Percentiles rank a stretch among this genome's conserved stretches.
Conservation (phyloP, 2,113 vertebrate species). For the Eulemur rufifrons region DNA sequence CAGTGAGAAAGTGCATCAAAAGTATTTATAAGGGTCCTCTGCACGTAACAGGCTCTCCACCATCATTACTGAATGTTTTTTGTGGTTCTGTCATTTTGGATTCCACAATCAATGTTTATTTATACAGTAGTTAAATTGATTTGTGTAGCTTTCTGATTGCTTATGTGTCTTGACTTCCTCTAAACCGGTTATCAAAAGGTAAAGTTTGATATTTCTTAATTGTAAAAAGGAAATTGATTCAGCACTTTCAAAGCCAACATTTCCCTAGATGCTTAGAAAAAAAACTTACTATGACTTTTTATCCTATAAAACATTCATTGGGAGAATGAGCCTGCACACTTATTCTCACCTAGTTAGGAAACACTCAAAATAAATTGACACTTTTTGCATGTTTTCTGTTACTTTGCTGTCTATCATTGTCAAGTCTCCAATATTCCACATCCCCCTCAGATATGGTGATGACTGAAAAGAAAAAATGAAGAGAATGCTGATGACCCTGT, state of each 20-base stretch:
- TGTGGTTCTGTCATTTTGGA: background rate
- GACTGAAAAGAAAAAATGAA: background rate
- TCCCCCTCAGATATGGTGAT: background rate
- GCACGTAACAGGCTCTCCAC: background rate
- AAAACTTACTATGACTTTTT: background rate
- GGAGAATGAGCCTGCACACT: background rate
- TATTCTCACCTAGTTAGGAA: conserved; percentile 34
- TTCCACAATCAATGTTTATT: background rate
- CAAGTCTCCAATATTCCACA: background rate
- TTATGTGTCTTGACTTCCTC: background rate
- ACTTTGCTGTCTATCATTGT: background rate
- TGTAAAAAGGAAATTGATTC: background rate
- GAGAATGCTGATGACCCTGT: background rate
- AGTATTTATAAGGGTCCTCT: background rate
- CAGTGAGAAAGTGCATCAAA: background rate
- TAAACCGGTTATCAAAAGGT: background rate
- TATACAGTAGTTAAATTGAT: background rate
- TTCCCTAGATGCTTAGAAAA: background rate
- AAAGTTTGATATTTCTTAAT: background rate
- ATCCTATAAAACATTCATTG: background rate
- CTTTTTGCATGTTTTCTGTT: background rate
- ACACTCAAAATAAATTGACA: background rate
- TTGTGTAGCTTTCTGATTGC: background rate
- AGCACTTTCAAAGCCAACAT: background rate
- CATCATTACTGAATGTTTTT: background rate